These are phyloP conservation scores for Pitangus sulphuratus DNA, from an alignment of 2,797 vertebrate species.

Conservation along the genomic window DNA sequence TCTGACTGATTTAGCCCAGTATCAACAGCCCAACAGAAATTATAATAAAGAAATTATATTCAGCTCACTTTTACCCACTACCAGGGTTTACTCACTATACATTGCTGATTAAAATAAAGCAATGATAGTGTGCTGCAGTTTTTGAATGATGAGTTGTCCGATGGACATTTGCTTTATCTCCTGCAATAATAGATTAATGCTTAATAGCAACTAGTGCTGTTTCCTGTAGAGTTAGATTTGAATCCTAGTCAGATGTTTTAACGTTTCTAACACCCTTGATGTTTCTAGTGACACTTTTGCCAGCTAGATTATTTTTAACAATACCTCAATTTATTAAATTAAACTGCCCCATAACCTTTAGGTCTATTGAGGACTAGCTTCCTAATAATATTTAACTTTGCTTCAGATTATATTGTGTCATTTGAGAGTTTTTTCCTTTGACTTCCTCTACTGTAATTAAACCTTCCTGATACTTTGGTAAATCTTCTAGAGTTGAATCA, in stretches of 20 bases:
- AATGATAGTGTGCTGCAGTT: neutral
- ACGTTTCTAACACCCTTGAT: neutral
- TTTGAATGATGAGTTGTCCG: neutral
- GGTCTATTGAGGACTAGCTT: neutral
- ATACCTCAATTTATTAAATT: neutral
- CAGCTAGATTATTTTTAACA: neutral
- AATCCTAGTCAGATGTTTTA: neutral
- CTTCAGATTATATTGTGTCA: neutral
- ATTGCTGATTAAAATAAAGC: neutral
- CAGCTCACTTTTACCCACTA: neutral
- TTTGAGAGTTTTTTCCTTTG: conserved; percentile 5
- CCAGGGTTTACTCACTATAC: neutral
- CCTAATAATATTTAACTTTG: conserved; percentile 3
- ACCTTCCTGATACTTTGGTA: neutral
- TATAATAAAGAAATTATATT: neutral
- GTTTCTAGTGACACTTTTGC: neutral
- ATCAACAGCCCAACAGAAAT: neutral
- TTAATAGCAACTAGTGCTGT: neutral
- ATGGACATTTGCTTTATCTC: neutral
- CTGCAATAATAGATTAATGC: neutral
- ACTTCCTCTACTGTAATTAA: conserved; percentile 7
- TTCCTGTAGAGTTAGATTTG: neutral
- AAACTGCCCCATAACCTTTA: neutral
- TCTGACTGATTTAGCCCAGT: neutral
- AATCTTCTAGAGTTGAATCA: conserved; percentile 26